Evolutionary conservation across 2,888 invertebrate species (phyloP).

Genomic region (Eupithecia pulchellata): DNA sequence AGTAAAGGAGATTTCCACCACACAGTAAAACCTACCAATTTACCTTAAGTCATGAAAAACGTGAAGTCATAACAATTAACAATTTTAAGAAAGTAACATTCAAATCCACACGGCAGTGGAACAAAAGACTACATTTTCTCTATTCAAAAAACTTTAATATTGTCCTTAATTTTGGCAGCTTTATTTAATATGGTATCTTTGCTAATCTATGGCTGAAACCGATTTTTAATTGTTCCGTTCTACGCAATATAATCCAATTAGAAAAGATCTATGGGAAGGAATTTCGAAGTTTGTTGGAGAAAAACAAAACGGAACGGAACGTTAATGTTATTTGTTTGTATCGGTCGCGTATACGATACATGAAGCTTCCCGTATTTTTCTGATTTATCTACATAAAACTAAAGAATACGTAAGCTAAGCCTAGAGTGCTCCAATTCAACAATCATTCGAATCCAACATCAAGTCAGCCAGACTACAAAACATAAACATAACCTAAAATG

Average conservation of each 20-base stretch:
- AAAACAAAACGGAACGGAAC: not conserved
- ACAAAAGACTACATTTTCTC: no score
- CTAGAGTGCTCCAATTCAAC: not conserved
- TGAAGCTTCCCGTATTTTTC: not conserved
- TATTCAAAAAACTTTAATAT: not conserved
- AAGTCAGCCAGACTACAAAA: constrained; percentile 8
- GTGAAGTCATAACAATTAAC: no score
- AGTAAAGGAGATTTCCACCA: not conserved
- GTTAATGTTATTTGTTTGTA: not conserved
- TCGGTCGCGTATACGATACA: not conserved
- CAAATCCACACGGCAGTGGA: no score
- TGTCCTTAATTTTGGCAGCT: not conserved
- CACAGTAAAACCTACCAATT: no score
- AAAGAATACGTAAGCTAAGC: not conserved
- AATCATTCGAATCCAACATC: not conserved
- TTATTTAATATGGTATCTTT: not conserved
- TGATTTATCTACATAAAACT: not conserved
- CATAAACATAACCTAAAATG: constrained; percentile 84
- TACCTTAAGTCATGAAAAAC: no score
- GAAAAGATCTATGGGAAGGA: no score
- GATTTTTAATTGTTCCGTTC: not conserved
- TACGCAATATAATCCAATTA: no score
- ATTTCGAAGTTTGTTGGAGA: no score
- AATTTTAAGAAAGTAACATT: no score
- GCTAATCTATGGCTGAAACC: not conserved